phyloP scores from a whole-genome alignment of 2,888 invertebrate species.

The Epinotia ramella region DNA sequence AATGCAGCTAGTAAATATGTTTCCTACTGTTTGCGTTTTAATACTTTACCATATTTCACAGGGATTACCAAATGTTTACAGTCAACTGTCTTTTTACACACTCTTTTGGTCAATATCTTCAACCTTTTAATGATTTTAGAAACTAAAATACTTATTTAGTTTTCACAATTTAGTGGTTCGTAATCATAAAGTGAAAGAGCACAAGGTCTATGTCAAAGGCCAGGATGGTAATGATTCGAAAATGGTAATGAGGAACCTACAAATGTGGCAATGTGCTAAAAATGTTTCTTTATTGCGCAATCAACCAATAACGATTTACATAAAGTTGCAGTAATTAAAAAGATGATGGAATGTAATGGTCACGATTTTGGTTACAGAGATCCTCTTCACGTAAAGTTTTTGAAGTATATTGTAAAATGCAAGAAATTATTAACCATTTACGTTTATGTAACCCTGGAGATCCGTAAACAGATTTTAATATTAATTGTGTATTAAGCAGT shows the following conservation, averaged over 20 bases:
- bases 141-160: constrained; percentile 1
- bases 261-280: constrained; percentile 28
- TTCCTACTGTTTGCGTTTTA: neutral
- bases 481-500: too few relatives aligned
- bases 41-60: constrained; percentile 32
- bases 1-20: too few relatives aligned
- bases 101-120: constrained; percentile 2
- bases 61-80: constrained; percentile 18
- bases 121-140: constrained; percentile 13
- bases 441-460: neutral
- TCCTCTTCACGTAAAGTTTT: neutral
- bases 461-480: neutral
- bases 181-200: constrained; percentile 24
- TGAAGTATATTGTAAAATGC: neutral
- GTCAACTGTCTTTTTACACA: constrained; percentile 3
- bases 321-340: constrained; percentile 26
- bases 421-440: constrained; percentile 4
- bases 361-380: constrained; percentile 8
- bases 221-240: constrained; percentile 24
- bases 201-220: constrained; percentile 39
- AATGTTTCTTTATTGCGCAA: constrained; percentile 19
- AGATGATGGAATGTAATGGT: constrained; percentile 3
- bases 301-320: constrained; percentile 27
- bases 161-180: constrained; percentile 7
- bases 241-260: constrained; percentile 33